phyloP scores from a whole-genome alignment of 2,797 vertebrate species.

The Sebastes taczanowskii region DNA sequence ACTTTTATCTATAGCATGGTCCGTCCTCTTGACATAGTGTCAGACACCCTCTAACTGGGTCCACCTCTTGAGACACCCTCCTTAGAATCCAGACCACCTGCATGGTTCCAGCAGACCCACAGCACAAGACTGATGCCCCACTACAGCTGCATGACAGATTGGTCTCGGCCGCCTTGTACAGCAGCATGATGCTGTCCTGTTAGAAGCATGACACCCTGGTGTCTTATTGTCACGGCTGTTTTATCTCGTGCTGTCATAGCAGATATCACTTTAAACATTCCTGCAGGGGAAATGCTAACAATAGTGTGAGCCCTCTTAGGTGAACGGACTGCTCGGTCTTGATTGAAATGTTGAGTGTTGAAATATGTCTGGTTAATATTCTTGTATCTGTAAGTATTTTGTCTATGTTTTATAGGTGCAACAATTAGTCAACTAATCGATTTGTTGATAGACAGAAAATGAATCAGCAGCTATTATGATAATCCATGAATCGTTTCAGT shows the following conservation, averaged over 20 bases:
- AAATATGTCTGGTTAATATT: background rate
- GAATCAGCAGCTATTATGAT: background rate
- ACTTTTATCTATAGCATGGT: conserved; percentile 29
- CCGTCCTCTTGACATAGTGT: background rate
- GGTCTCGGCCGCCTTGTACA: conserved; percentile 6
- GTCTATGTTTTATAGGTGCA: background rate
- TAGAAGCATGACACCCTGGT: conserved; percentile 29
- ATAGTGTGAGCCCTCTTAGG: background rate
- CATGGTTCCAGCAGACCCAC: conserved; percentile 46
- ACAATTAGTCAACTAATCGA: background rate
- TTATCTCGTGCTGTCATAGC: background rate
- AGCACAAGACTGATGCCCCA: background rate
- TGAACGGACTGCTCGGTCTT: background rate
- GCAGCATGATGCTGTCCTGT: conserved; percentile 44
- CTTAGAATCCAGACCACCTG: conserved; percentile 17
- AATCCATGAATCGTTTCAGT: background rate
- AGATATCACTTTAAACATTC: background rate
- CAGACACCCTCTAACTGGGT: background rate
- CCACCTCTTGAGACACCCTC: background rate
- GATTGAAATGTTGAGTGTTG: background rate
- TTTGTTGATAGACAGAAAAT: background rate
- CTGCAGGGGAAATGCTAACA: background rate
- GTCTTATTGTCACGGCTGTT: background rate
- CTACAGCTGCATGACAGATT: conserved; percentile 51
- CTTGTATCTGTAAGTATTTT: background rate